phyloP scores from a whole-genome alignment of 2,888 invertebrate species.

The Ophion slaviceki region DNA sequence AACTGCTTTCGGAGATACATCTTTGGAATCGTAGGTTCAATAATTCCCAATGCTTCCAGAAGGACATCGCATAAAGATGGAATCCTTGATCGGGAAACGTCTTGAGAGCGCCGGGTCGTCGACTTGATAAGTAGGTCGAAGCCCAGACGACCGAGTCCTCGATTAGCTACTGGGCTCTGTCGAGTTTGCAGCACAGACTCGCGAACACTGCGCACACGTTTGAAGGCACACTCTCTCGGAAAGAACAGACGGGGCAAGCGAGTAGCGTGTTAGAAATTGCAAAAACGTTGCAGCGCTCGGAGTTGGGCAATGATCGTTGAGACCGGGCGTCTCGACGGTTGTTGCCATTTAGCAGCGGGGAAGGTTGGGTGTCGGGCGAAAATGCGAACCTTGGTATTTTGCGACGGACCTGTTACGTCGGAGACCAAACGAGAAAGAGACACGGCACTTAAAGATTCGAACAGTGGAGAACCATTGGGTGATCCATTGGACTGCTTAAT shows the following conservation, averaged over 20 bases:
- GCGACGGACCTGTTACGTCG: slow-evolving; percentile 38
- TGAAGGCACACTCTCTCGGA: neutral
- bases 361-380: slow-evolving; percentile 45
- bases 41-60: slow-evolving; percentile 4
- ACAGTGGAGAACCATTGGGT: neutral
- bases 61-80: slow-evolving; percentile 38
- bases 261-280: slow-evolving; percentile 50
- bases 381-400: slow-evolving; percentile 62
- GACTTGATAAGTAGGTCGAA: slow-evolving; percentile 56
- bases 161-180: slow-evolving; percentile 51
- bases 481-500: neutral
- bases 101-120: slow-evolving; percentile 38
- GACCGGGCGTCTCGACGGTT: slow-evolving; percentile 26
- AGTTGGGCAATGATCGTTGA: slow-evolving; percentile 58
- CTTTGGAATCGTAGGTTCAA: slow-evolving; percentile 33
- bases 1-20: slow-evolving; percentile 25
- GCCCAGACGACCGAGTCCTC: slow-evolving; percentile 47
- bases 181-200: slow-evolving; percentile 25
- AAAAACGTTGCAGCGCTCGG: slow-evolving; percentile 47
- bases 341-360: slow-evolving; percentile 33
- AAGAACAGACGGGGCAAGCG: neutral
- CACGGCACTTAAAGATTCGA: neutral
- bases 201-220: neutral
- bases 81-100: slow-evolving; percentile 39
- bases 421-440: slow-evolving; percentile 2